Evolutionary conservation across 2,888 invertebrate genomes (phyloP).

Genomic region (Gibbula magus): DNA sequence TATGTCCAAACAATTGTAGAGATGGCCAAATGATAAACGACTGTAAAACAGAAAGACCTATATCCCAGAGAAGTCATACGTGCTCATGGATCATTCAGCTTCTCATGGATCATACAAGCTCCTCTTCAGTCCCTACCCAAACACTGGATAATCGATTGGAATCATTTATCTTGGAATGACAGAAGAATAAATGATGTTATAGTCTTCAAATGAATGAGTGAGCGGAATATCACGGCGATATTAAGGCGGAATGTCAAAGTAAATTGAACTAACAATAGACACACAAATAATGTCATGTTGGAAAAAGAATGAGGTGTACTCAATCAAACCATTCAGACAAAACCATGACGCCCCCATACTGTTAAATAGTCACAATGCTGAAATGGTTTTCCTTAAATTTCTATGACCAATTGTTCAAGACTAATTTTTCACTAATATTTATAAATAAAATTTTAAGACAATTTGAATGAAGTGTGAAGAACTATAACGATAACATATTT

Average conservation of each 20-base stretch:
- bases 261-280: conserved; percentile 19
- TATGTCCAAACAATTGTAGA: too few relatives aligned
- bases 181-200: conserved; percentile 4
- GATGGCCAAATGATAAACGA: too few relatives aligned
- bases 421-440: too few relatives aligned
- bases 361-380: background rate
- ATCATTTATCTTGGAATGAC: conserved; percentile 9
- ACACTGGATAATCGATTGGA: background rate
- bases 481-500: too few relatives aligned
- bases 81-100: background rate
- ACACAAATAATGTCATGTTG: conserved; percentile 19
- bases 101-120: background rate
- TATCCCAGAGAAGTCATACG: background rate
- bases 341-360: background rate
- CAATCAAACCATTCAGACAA: background rate
- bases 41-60: background rate
- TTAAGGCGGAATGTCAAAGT: conserved; percentile 5
- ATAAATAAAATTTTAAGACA: too few relatives aligned
- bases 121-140: background rate
- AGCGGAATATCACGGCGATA: background rate
- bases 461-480: too few relatives aligned
- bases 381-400: too few relatives aligned
- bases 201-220: conserved; percentile 10
- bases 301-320: conserved; percentile 4
- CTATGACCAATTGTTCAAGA: too few relatives aligned